phyloP scores from a whole-genome alignment of 2,113 vertebrate species.

The Bos javanicus region DNA sequence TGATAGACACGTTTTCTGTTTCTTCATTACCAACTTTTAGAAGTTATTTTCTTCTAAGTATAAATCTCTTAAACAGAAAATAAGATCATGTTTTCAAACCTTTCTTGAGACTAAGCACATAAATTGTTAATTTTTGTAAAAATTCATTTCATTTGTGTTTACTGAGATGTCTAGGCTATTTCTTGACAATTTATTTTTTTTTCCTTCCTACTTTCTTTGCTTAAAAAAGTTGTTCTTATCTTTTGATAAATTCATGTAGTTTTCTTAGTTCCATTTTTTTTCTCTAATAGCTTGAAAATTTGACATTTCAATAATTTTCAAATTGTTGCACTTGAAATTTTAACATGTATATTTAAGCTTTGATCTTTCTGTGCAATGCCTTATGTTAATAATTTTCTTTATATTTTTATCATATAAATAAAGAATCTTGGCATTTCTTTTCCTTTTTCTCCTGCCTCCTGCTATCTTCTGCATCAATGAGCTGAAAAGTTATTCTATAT shows the following conservation, averaged over 20 bases:
- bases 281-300: background rate
- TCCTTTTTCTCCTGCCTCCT: background rate
- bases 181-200: background rate
- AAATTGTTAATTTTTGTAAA: background rate
- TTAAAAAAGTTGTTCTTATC: background rate
- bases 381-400: background rate
- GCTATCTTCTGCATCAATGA: background rate
- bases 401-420: background rate
- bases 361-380: background rate
- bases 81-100: background rate
- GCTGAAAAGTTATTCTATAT: background rate
- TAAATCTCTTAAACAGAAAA: background rate
- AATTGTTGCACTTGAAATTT: background rate
- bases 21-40: background rate
- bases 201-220: background rate
- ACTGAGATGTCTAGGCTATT: background rate
- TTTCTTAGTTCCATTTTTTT: background rate
- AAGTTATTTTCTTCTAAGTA: background rate
- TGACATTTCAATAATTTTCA: slow-evolving; percentile 17
- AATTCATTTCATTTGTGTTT: background rate
- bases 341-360: background rate
- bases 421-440: background rate
- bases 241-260: background rate
- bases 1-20: background rate
- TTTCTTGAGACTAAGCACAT: background rate